Evolutionary conservation across 1,140 invertebrate genomes (phyloP), one percentile per base, ranked within the genome.

Genomic region (Drosophila ficusphila): DNA sequence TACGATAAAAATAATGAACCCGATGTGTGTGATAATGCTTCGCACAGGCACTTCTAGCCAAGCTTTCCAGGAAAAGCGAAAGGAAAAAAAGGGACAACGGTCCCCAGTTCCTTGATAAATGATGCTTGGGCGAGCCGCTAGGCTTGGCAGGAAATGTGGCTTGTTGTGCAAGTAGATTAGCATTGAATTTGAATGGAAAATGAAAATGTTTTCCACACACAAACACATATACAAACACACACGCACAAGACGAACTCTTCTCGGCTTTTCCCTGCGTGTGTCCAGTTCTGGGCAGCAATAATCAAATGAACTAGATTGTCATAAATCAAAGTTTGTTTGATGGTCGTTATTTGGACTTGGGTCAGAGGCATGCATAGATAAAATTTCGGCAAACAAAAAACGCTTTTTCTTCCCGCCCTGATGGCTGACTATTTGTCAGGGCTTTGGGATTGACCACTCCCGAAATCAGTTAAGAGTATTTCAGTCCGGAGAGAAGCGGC

Each of bases 151-250:
- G 34, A 78, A 75, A 65, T 78, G 53, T 39, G 70, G 70, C 79
- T 83, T 85, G 79, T 85, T 73, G 41, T 46, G 79, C 81, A 85
- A 85, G 71, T 85, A 68, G 81, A 85, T 85, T 85, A 85, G 81
- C 81, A 85, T 85, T 85, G 79, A 79, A 85, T 86, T 85, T 86
- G 79, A 85, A 85, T 85, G 61, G 81, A 76, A 79, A 86, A 79
- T 85, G 71, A 79, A 85, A 85, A 85, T 86, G 76, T 86, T 85
- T 79, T 72, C 51, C 70, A 60, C 64, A 46, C 54, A 58, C 18
- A n/a, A n/a, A n/a, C n/a, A n/a, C n/a, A n/a, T n/a, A 47, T 19
- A 29, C 39, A 23, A 9, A 31, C 27, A 14, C 12, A 27, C 0
- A 21, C 49, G 7, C 8, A 29, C 4, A 8, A 5, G 21, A 18